Conservation (phyloP, 2,797 vertebrate species). For the Carapus acus region DNA sequence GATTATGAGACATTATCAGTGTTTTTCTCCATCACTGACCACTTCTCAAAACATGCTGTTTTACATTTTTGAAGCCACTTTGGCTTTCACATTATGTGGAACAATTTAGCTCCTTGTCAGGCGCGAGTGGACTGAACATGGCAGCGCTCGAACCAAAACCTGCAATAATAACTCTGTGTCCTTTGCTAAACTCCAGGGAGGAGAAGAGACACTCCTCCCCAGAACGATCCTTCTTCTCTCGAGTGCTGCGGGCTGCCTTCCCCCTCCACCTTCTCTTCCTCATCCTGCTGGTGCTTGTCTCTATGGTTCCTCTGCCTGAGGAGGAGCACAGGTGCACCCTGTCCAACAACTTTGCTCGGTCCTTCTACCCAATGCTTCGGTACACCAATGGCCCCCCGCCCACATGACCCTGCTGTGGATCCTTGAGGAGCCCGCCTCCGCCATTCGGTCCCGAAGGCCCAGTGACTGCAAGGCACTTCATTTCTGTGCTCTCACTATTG, state of each 20-base stretch:
- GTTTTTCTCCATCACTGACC: too few relatives aligned
- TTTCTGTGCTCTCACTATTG: slow-evolving; percentile 1
- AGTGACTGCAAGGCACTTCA: background rate
- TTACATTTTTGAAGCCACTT: too few relatives aligned
- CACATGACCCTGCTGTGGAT: slow-evolving; percentile 65
- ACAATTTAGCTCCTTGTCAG: too few relatives aligned
- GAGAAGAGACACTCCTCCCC: slow-evolving; percentile 40
- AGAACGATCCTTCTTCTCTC: slow-evolving; percentile 72
- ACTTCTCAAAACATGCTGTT: too few relatives aligned
- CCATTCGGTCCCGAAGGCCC: background rate
- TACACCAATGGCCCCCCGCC: slow-evolving; percentile 92
- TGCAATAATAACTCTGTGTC: background rate
- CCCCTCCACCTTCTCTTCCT: slow-evolving; percentile 84
- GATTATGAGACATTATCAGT: too few relatives aligned
- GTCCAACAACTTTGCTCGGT: slow-evolving; percentile 91
- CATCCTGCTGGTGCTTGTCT: slow-evolving; percentile 80
- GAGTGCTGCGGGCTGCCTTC: slow-evolving; percentile 80
- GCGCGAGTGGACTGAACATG: background rate
- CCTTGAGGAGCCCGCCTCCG: background rate
- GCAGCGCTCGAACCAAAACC: background rate
- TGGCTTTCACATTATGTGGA: too few relatives aligned
- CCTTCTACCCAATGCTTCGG: slow-evolving; percentile 91
- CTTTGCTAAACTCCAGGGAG: slow-evolving; percentile 58
- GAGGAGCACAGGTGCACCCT: slow-evolving; percentile 85
- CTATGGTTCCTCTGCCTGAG: slow-evolving; percentile 78